Percentiles rank a stretch among this genome's conserved stretches.
phyloP scores from a whole-genome alignment of 1,140 invertebrate genomes.

The Cryptotermes secundus region DNA sequence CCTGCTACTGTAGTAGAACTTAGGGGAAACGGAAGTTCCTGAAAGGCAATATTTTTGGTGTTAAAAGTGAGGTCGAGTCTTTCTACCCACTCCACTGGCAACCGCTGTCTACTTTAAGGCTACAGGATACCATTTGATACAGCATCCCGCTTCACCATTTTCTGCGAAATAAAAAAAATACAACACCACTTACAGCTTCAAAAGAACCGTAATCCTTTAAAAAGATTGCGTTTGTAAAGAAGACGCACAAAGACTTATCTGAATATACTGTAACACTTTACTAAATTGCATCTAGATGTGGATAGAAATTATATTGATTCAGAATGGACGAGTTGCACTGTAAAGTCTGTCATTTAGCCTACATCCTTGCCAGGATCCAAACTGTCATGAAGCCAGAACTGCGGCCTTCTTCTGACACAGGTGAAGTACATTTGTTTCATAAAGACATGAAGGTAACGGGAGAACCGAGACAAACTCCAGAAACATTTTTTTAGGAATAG shows the following conservation, averaged over 20 bases:
- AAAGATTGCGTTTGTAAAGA: neutral
- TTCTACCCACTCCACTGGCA: conserved; percentile 10
- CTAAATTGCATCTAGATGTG: neutral
- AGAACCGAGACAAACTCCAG: too few species aligned
- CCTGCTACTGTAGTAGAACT: neutral
- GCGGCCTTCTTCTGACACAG: neutral
- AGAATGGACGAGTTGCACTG: neutral
- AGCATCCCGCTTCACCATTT: neutral
- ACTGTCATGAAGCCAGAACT: neutral
- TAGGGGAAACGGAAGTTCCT: conserved; percentile 22
- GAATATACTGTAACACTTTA: neutral
- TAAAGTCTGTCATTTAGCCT: neutral
- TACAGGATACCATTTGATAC: neutral
- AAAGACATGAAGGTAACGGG: neutral
- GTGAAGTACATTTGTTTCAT: neutral
- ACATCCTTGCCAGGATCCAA: neutral
- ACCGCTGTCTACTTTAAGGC: conserved; percentile 23
- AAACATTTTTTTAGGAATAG: too few species aligned
- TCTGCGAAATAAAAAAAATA: neutral
- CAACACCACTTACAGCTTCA: neutral
- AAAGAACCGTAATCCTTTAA: neutral
- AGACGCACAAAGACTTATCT: neutral
- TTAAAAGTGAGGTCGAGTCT: conserved; percentile 32
- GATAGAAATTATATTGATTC: neutral
- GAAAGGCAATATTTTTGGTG: conserved; percentile 32